A percentile compares a stretch with the other conserved stretches of the same genome.
Conservation (phyloP, 2,797 vertebrate genomes). For the Psittacula derbiana region DNA sequence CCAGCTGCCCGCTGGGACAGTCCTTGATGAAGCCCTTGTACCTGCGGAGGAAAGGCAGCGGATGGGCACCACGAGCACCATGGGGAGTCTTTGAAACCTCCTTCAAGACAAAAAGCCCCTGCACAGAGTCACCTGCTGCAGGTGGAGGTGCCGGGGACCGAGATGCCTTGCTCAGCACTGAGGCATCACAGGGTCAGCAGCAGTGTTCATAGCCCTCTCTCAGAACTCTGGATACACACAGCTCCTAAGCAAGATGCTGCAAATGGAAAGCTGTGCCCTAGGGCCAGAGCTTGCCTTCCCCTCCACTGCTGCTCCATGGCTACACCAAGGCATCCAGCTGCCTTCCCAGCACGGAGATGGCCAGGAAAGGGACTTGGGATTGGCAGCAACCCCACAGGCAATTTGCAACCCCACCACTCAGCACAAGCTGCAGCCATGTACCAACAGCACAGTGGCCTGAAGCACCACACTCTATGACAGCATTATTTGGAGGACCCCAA, state of each 20-base stretch:
- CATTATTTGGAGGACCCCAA: accelerated
- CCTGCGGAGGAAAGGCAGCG: constrained; percentile 72
- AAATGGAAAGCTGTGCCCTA: not conserved
- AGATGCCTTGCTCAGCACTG: not conserved
- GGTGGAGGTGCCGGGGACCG: not conserved
- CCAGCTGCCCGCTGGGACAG: constrained; percentile 96
- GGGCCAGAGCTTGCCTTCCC: not conserved
- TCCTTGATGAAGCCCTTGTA: constrained; percentile 99
- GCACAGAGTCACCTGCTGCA: not conserved
- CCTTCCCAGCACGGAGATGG: not conserved
- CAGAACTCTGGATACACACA: not conserved
- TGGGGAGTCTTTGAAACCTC: not conserved
- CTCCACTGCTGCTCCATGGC: not conserved
- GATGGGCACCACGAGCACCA: not conserved
- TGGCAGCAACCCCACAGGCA: not conserved
- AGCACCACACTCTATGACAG: accelerated
- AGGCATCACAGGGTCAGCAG: not conserved
- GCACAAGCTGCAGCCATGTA: not conserved
- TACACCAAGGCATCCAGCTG: not conserved
- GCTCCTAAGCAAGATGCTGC: not conserved
- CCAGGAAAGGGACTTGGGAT: not conserved
- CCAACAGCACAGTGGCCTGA: not conserved
- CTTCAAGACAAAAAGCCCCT: not conserved
- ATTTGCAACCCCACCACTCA: not conserved
- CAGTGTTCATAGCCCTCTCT: not conserved